These are phyloP conservation scores for Heptranchias perlo DNA, from an alignment of 2,113 vertebrate genomes.

Conservation along the genomic window DNA sequence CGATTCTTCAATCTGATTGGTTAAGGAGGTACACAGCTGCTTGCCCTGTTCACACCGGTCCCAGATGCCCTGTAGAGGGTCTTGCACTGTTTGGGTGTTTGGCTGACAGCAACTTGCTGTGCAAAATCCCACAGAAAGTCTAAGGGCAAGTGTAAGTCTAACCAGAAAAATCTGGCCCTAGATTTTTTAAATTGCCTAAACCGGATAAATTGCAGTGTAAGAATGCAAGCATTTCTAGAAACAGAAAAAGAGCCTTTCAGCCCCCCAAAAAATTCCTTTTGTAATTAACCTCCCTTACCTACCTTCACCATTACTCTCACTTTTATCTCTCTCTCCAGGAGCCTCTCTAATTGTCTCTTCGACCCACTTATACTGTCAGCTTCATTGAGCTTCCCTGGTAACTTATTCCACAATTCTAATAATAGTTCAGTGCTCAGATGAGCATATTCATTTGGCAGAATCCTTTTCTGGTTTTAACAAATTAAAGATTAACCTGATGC, in stretches of 20 bases:
- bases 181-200: background rate
- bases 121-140: too few species aligned
- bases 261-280: background rate
- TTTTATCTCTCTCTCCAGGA: background rate
- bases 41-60: too few species aligned
- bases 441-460: background rate
- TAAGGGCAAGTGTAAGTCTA: too few species aligned
- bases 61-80: too few species aligned
- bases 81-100: too few species aligned
- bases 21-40: too few species aligned
- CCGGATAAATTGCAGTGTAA: background rate
- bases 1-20: too few species aligned
- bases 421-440: background rate
- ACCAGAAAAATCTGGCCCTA: too few species aligned
- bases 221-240: background rate
- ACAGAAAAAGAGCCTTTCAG: background rate
- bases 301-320: background rate
- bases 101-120: too few species aligned
- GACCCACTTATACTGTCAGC: background rate
- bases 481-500: background rate
- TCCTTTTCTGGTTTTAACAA: background rate
- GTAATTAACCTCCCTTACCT: background rate
- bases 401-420: background rate
- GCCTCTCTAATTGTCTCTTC: background rate
- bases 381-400: background rate